These are phyloP conservation scores for Apoda limacodes DNA, from an alignment of 2,888 invertebrate species.

Conservation along the genomic window DNA sequence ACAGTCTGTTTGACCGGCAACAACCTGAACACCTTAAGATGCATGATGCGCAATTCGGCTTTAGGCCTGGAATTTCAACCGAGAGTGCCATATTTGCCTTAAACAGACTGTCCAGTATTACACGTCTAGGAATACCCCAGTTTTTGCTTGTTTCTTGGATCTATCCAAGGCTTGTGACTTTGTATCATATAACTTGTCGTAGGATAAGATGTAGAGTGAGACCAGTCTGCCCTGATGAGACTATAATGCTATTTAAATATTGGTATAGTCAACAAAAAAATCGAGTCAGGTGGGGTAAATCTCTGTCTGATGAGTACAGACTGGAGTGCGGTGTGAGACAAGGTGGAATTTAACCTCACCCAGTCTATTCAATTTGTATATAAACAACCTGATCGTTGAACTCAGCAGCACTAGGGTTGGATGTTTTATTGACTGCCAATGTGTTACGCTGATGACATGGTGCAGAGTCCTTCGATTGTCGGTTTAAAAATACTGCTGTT, in stretches of 20 bases:
- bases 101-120: conserved; percentile 15
- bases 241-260: conserved; percentile 1
- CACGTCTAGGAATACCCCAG: conserved; percentile 8
- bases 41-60: conserved; percentile 11
- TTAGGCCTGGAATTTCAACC: conserved; percentile 9
- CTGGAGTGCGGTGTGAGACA: conserved; percentile 21
- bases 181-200: too few species aligned
- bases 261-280: conserved; percentile 16
- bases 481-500: too few species aligned
- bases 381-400: too few species aligned
- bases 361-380: too few species aligned
- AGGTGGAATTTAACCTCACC: too few species aligned
- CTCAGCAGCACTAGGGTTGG: too few species aligned
- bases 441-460: too few species aligned
- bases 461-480: too few species aligned
- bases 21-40: conserved; percentile 1
- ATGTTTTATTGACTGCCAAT: too few species aligned
- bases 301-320: conserved; percentile 11
- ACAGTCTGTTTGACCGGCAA: conserved; percentile 1
- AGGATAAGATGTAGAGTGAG: conserved; percentile 8
- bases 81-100: conserved; percentile 11
- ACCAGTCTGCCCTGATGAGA: conserved; percentile 4
- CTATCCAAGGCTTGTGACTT: conserved; percentile 10
- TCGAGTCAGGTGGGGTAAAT: conserved; percentile 13
- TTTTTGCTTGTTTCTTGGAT: too few species aligned